Conservation (phyloP, 2,797 vertebrate genomes). For the Eulemur rubriventer region DNA sequence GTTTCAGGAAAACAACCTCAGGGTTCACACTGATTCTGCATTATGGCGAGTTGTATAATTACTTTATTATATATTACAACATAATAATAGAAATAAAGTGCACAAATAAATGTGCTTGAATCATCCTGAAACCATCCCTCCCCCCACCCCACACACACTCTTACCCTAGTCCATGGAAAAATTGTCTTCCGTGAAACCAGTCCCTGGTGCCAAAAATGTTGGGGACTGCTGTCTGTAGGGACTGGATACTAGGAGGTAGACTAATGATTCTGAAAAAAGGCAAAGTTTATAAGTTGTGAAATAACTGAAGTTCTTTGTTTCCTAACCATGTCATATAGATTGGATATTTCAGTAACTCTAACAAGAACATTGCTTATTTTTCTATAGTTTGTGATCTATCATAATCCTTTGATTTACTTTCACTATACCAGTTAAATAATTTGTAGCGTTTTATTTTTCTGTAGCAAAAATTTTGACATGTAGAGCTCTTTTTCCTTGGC, state of each 20-base stretch:
- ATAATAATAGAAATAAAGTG: no score
- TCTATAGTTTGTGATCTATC: background rate
- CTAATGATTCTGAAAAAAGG: constrained; percentile 6
- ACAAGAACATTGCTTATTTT: background rate
- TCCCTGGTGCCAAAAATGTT: no score
- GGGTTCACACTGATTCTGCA: no score
- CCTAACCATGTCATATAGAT: background rate
- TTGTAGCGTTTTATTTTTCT: constrained; percentile 39
- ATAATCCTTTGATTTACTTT: background rate
- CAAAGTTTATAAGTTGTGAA: constrained; percentile 25
- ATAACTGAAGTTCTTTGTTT: background rate
- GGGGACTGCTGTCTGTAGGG: background rate
- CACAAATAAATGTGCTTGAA: no score
- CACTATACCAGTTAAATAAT: constrained; percentile 1
- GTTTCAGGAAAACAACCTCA: no score
- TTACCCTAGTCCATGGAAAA: no score
- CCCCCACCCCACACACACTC: no score
- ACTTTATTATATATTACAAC: no score
- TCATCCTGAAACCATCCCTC: no score
- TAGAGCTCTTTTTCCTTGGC: background rate
- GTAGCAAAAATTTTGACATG: constrained; percentile 15
- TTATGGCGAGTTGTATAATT: no score
- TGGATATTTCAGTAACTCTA: background rate
- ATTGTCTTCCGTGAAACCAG: no score
- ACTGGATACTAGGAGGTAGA: background rate